These are phyloP conservation scores for Xylocopa sonorina DNA, from an alignment of 1,140 invertebrate genomes.

Conservation along the genomic window DNA sequence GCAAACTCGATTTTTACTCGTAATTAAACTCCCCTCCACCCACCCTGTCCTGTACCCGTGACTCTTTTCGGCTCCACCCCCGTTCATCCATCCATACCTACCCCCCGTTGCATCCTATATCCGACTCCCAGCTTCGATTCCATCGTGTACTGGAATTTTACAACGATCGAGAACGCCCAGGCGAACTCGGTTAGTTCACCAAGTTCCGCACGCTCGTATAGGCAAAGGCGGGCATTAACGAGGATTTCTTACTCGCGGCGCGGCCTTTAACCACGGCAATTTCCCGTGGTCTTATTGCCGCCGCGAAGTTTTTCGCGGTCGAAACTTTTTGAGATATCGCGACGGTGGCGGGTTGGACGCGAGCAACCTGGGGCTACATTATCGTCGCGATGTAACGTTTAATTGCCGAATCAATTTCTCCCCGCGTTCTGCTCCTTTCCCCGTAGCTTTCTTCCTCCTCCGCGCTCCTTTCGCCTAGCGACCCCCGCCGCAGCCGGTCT, in stretches of 20 bases:
- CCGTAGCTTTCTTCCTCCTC: not conserved
- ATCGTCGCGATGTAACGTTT: slow-evolving; percentile 26
- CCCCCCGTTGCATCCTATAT: not conserved
- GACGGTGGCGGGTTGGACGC: too few species aligned
- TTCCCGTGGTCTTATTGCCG: not conserved
- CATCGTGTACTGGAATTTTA: slow-evolving; percentile 15
- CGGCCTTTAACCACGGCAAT: not conserved
- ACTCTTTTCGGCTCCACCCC: not conserved
- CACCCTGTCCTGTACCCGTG: not conserved
- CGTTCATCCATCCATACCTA: not conserved
- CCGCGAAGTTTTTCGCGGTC: slow-evolving; percentile 3
- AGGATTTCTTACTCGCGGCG: slow-evolving; percentile 18
- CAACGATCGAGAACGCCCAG: not conserved
- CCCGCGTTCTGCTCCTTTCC: not conserved
- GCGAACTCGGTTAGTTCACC: not conserved
- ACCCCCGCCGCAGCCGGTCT: too few species aligned
- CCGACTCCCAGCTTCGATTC: not conserved
- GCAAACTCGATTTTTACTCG: slow-evolving; percentile 67
- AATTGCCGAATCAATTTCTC: slow-evolving; percentile 30
- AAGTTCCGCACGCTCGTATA: not conserved
- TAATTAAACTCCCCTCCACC: slow-evolving; percentile 62
- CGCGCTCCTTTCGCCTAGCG: not conserved
- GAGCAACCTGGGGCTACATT: not conserved
- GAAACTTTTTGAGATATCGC: slow-evolving; percentile 25
- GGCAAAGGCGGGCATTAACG: slow-evolving; percentile 22